Evolutionary conservation across 2,113 vertebrate species (phyloP).

Genomic region (Machaerirhynchus nigripectus): DNA sequence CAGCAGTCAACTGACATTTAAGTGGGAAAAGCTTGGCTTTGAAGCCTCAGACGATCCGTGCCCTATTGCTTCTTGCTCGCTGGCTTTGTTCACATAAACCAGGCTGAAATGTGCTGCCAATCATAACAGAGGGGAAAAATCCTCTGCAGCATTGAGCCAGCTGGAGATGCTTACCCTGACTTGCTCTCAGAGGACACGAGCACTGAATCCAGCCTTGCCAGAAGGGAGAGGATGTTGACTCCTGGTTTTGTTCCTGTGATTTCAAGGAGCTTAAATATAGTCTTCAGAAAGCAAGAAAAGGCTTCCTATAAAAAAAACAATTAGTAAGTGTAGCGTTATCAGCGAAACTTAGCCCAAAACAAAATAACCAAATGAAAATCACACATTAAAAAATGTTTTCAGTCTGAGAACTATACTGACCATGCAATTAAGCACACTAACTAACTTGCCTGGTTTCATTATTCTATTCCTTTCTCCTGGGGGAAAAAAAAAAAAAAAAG

Average conservation of each 20-base stretch:
- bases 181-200: not conserved
- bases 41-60: constrained; percentile 29
- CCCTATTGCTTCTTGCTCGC: constrained; percentile 26
- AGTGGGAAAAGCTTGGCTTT: constrained; percentile 51
- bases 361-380: not conserved
- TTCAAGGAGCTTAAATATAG: not conserved
- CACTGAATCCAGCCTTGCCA: not conserved
- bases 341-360: not conserved
- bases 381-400: fast-evolving
- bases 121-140: constrained; percentile 25
- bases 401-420: not conserved
- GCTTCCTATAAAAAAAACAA: not conserved
- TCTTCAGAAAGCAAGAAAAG: not conserved
- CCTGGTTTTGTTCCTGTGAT: not conserved
- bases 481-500: not conserved
- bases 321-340: not conserved
- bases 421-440: not conserved
- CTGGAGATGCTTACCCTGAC: constrained; percentile 20
- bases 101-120: constrained; percentile 35
- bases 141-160: constrained; percentile 24
- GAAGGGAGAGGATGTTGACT: not conserved
- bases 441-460: not conserved
- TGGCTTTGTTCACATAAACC: constrained; percentile 49
- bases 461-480: not conserved
- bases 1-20: constrained; percentile 39